Base-by-base conservation (phyloP, 2,797 vertebrate species). In the Poeciliopsis infans region DNA sequence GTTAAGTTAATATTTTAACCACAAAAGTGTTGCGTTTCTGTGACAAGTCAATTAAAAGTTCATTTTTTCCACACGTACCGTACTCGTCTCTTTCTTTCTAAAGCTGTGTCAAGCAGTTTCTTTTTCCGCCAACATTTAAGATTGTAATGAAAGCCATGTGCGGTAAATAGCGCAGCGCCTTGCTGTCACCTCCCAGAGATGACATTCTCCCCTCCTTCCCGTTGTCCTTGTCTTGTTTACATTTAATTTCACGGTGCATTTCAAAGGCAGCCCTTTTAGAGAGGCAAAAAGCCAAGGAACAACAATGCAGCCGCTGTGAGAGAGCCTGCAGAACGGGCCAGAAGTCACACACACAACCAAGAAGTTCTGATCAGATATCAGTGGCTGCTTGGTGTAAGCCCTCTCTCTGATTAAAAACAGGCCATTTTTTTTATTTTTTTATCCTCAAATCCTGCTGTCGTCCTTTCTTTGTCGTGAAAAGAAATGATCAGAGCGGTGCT, bases 401-500 rank as follows among this genome's bases (percentile, higher is more conserved):
- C 84, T 75, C 79, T 77, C 81, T 81, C 80, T 87, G 86, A 90
- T 87, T 83, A 76, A 79, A 81, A 82, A 74, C 25, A 74, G 79
- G 41, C 55, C 68, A 45, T 87, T 91, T 90, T n/a, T 87, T 91
- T 90, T n/a, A 1, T 90, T n/a, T 87, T 91, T 90, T 28, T 23
- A 68, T 84, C 79, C 79, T 72, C 75, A 85, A 87, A 88, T 83
- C 84, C 82, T 73, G 83, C 77, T 79, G 33, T 86, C 79, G 86
- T 90, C 80, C 83, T 82, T 80, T 85, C 87, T 94, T 91, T 90
- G 90, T 90, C 83, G 84, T 89, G 89, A 86, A 90, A 91, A 89
- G 80, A 83, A 88, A 83, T 81, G 80, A 90, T 88, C 87, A 88
- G 87, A 91, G 86, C 4, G 39, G 74, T 53, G 83, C 78, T 90